phyloP scores from a whole-genome alignment of 2,113 vertebrate genomes.

The Leptodactylus fuscus region DNA sequence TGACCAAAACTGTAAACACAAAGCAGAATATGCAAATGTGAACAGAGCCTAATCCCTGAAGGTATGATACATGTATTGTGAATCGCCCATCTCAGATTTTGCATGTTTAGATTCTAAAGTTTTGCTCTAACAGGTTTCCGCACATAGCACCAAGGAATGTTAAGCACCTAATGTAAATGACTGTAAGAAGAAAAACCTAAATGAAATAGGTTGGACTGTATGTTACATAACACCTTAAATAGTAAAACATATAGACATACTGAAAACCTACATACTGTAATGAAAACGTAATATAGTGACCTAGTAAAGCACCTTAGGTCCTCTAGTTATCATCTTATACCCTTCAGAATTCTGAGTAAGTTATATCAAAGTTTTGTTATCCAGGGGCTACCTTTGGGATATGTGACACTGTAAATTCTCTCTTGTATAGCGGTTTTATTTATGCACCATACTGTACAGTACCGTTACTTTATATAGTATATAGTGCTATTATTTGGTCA shows the following conservation, averaged over 20 bases:
- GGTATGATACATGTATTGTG: background rate
- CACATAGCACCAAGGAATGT: conserved; percentile 30
- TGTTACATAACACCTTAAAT: background rate
- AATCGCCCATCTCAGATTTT: background rate
- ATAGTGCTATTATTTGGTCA: background rate
- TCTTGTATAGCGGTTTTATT: background rate
- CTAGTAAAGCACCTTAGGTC: background rate
- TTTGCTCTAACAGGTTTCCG: too few species aligned
- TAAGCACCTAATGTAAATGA: conserved; percentile 22
- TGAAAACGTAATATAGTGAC: too few species aligned
- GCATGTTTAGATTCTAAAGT: background rate
- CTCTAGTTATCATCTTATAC: background rate
- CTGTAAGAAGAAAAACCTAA: background rate
- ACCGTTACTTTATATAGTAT: background rate
- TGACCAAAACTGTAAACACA: background rate
- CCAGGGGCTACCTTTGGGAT: background rate
- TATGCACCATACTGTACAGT: background rate
- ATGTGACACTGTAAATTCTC: background rate
- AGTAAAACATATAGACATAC: conserved; percentile 7
- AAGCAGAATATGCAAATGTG: background rate
- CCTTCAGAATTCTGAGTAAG: background rate
- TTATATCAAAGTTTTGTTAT: background rate
- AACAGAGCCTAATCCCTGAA: background rate
- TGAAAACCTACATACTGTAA: background rate
- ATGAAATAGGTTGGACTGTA: background rate